Evolutionary conservation across 2,888 invertebrate species (phyloP), one percentile per base, ranked within the genome.

Genomic region (Hirtodrosophila trivittata): DNA sequence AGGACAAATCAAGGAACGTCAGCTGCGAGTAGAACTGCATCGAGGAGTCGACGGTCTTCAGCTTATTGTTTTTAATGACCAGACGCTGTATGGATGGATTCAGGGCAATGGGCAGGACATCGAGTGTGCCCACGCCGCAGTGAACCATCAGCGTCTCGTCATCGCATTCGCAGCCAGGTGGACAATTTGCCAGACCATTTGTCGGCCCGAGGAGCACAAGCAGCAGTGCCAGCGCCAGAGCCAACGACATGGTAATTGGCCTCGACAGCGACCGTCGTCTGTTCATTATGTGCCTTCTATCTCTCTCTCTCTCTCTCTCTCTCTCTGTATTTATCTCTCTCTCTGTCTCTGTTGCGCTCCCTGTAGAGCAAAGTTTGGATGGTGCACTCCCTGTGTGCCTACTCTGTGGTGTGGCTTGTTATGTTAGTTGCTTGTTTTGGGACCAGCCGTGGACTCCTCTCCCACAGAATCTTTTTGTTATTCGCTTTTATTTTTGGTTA

Each of bases 21-120:
- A 97, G 92, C 77, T 96, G 96, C 0, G 95, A 94, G 91, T 97
- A 97, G 91, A 97, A 97, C 89, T 96, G 95, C 91, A 97, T 95
- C 16, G 96, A 96, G 43, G 96, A 96, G 90, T 97, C 97, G 74
- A 97, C 95, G 10, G 95, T 96, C 90, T 96, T 96, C 85, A 97
- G 96, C 86, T 95, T 94, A 90, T 97, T 97, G 90, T 95, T 95
- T 84, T 95, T 94, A 66, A 97, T 93, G 77, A 96, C 95, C 83
- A 97, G 93, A 51, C 96, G 93, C 89, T 96, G 95, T 68, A 97
- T 96, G 83, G 96, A 95, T 33, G 98, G 98, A 91, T 97, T 97
- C 68, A 97, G 92, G 1, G 97, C 96, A 86, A 97, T 97, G 64
- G 97, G 97, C 65, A 97, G 93, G 51, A 97, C 96, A 91, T 97